Evolutionary conservation across 2,113 vertebrate species (phyloP).

Genomic region (Hucho hucho): DNA sequence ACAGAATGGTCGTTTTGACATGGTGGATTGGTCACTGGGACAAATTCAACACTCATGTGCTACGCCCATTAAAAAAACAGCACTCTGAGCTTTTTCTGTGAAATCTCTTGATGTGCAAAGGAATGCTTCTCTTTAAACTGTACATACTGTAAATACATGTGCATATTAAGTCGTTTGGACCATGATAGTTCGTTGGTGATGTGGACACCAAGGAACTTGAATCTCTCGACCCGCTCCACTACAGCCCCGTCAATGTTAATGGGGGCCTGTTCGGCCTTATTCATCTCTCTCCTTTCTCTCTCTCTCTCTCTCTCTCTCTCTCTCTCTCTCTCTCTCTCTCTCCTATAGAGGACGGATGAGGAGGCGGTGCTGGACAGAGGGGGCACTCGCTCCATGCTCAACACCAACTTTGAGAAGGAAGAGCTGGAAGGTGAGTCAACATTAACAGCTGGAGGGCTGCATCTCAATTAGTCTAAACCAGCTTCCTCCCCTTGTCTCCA

Average conservation of each 20-base stretch:
- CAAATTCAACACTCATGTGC: background rate
- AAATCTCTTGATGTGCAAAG: background rate
- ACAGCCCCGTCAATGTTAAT: too few relatives aligned
- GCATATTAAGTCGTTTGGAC: too few relatives aligned
- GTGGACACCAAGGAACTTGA: too few relatives aligned
- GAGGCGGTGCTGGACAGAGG: conserved; percentile 95
- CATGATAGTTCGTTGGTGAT: too few relatives aligned
- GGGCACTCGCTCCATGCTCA: conserved; percentile 95
- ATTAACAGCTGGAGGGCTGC: background rate
- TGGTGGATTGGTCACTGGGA: background rate
- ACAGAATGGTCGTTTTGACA: background rate
- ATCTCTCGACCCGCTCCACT: too few relatives aligned
- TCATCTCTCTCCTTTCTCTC: too few relatives aligned
- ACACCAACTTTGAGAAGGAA: conserved; percentile 98
- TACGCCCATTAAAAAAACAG: background rate
- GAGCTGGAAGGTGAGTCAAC: conserved; percentile 92
- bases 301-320: background rate
- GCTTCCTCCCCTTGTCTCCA: too few relatives aligned
- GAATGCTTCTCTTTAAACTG: background rate
- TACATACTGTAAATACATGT: too few relatives aligned
- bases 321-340: conserved; percentile 13
- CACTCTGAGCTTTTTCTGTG: background rate
- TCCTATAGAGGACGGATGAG: conserved; percentile 91
- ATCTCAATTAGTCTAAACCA: too few relatives aligned
- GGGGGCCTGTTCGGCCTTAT: too few relatives aligned